Evolutionary conservation across 2,113 vertebrate genomes (phyloP).

Genomic region (Sigmodon hispidus): DNA sequence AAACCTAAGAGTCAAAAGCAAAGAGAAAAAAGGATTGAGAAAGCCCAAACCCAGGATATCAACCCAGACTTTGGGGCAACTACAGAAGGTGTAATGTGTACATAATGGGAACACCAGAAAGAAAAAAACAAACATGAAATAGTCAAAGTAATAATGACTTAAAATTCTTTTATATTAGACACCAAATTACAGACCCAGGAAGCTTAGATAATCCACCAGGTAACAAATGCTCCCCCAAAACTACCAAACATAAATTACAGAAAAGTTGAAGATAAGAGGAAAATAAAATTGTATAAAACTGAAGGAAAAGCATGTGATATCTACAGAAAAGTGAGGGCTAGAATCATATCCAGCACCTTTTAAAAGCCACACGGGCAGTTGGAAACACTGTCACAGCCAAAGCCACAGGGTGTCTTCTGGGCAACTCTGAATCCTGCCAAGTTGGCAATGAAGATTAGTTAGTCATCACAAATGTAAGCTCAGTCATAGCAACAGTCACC

Average conservation of each 20-base stretch:
- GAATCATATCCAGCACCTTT: neutral
- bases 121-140: neutral
- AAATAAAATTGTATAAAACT: neutral
- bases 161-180: neutral
- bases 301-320: neutral
- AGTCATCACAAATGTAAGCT: neutral
- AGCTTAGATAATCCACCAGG: neutral
- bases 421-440: neutral
- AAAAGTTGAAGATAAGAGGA: neutral
- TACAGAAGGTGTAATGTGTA: neutral
- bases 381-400: neutral
- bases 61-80: neutral
- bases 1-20: neutral
- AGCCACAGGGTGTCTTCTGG: neutral
- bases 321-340: neutral
- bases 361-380: too few species aligned
- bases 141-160: neutral
- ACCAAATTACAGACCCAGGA: neutral
- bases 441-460: neutral
- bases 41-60: too few species aligned
- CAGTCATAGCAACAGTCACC: neutral
- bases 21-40: neutral
- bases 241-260: neutral
- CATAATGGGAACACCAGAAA: neutral
- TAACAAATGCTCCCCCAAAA: neutral